Evolutionary conservation across 2,797 vertebrate species (phyloP).

Genomic region (Brachyalestes nurse): DNA sequence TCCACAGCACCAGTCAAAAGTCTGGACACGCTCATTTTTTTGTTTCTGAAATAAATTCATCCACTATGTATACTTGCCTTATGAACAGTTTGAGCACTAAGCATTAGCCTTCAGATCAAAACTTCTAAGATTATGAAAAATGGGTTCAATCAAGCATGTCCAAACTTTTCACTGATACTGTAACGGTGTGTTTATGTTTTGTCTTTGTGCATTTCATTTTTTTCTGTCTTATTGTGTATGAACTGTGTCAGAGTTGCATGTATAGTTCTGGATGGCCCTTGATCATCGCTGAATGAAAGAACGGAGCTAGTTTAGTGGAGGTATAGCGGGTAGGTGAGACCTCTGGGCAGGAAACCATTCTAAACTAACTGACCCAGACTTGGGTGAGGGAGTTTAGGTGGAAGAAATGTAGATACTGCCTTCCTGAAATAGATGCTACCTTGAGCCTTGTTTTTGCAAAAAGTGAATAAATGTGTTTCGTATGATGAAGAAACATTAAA

Average conservation of each 20-base stretch:
- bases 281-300: background rate
- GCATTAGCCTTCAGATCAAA: background rate
- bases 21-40: background rate
- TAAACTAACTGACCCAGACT: background rate
- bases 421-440: background rate
- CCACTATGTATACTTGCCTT: background rate
- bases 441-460: background rate
- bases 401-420: background rate
- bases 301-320: background rate
- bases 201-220: background rate
- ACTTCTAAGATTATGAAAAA: background rate
- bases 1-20: background rate
- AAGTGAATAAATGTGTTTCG: slow-evolving; percentile 30
- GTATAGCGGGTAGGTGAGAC: background rate
- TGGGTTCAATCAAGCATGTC: background rate
- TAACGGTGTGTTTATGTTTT: background rate
- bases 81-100: background rate
- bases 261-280: background rate
- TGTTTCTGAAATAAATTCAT: background rate
- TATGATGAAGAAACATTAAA: slow-evolving; percentile 62
- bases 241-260: background rate
- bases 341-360: slow-evolving; percentile 32
- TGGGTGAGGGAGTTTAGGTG: slow-evolving; percentile 4
- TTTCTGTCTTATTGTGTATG: background rate
- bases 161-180: background rate